phyloP scores from a whole-genome alignment of 2,113 vertebrate genomes.

The Hyaena hyaena region DNA sequence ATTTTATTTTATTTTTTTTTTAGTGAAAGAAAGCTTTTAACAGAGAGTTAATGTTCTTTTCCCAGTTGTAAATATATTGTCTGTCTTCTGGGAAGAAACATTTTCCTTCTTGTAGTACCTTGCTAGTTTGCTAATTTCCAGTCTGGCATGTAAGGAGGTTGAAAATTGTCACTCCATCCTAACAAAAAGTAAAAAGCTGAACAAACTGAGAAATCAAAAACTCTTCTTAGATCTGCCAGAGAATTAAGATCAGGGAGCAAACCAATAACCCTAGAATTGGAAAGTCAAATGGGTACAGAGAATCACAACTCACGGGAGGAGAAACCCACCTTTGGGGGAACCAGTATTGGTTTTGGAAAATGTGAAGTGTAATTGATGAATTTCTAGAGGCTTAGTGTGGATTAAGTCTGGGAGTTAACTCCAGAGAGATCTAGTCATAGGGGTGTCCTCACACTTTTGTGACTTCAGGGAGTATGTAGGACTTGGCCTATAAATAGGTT shows the following conservation, averaged over 20 bases:
- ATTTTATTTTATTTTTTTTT: not conserved
- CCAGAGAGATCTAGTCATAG: not conserved
- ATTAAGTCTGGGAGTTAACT: not conserved
- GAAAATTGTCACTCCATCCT: not conserved
- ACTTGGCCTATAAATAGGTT: not conserved
- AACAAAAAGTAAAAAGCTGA: not conserved
- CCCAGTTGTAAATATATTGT: not conserved
- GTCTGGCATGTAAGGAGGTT: not conserved
- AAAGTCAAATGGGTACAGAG: not conserved
- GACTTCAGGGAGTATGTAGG: not conserved
- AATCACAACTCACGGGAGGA: not conserved
- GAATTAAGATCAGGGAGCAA: not conserved
- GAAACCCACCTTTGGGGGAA: not conserved
- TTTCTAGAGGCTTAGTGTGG: not conserved
- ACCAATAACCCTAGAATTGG: not conserved
- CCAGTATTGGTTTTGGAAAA: not conserved
- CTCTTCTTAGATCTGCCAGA: not conserved
- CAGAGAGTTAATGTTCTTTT: not conserved
- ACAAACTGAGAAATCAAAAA: not conserved
- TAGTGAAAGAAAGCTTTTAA: not conserved
- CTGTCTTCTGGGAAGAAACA: not conserved
- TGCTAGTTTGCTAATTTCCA: not conserved
- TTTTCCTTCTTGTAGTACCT: not conserved
- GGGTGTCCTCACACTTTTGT: not conserved
- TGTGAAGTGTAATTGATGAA: not conserved